Conservation (phyloP, 2,113 vertebrate species). For the Anolis sagrei region DNA sequence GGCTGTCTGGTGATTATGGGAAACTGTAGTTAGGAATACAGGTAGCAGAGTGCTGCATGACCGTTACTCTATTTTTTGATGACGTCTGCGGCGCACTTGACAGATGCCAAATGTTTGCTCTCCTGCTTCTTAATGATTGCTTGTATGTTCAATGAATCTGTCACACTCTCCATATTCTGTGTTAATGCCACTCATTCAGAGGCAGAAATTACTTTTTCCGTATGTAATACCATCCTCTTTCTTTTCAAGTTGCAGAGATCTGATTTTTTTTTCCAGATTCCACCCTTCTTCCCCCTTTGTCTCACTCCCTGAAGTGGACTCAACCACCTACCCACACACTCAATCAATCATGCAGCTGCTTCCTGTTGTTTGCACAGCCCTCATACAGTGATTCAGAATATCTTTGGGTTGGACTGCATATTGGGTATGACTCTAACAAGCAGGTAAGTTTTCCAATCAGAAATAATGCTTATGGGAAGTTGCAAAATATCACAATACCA, state of each 20-base stretch:
- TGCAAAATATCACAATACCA: neutral
- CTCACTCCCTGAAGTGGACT: neutral
- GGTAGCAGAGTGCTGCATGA: neutral
- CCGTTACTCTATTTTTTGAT: neutral
- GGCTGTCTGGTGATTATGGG: neutral
- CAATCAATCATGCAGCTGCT: neutral
- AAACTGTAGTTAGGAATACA: neutral
- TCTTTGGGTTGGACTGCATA: neutral
- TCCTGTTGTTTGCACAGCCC: slow-evolving; percentile 16
- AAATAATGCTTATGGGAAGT: neutral
- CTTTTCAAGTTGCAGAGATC: neutral
- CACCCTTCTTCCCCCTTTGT: neutral
- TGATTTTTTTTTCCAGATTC: neutral
- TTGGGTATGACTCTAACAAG: neutral
- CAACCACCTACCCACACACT: neutral
- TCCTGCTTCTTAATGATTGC: neutral
- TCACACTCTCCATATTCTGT: neutral
- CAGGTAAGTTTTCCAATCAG: neutral
- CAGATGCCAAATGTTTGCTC: neutral
- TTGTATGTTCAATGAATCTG: accelerated
- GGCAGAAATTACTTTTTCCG: neutral
- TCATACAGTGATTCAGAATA: slow-evolving; percentile 5
- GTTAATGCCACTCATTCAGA: no score
- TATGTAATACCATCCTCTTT: neutral
- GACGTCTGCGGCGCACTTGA: neutral